Evolutionary conservation across 2,888 invertebrate genomes (phyloP), one percentile per base, ranked within the genome.

Genomic region (Aradus depressus): DNA sequence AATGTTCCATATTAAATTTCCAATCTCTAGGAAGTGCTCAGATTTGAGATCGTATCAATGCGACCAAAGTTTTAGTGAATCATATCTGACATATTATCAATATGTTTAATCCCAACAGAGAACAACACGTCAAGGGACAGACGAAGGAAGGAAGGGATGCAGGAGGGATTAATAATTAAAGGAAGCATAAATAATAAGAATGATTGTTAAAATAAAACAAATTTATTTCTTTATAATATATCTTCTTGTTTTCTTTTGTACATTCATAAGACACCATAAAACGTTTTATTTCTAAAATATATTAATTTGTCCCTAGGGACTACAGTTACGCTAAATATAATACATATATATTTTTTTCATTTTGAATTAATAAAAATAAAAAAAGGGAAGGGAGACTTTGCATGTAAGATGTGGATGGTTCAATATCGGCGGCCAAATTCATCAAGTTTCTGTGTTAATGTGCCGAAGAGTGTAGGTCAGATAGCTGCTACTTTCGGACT

Each of bases 171-270:
- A 31, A 22, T 12, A n/a, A 31, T 3, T 19, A 10, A 18, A 25
- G 2, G 25, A 23, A 18, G n/a, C 22, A 26, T 10, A 34, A 34
- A 25, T 2, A 25, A 47, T n/a, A n/a, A 25, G 21, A 14, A 23
- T 23, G 25, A 23, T 25, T 47, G 47, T 47, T 47, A 47, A 47
- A 47, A 47, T 47, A 47, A 47, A 47, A 47, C 47, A 47, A 47
- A 47, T 47, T 47, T 47, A 47, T 47, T 47, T n/a, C n/a, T n/a
- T n/a, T n/a, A n/a, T n/a, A n/a, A 26, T 44, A 21, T 38, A 25
- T 47, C 38, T 37, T 38, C 38, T 47, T 37, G 26, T 47, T 38
- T 25, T 35, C 16, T 37, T 47, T 47, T 47, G 47, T 47, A 47
- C 47, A 47, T 37, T 23, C 23, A 37, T 47, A 38, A 35, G 37